Percentiles rank a stretch among this genome's conserved stretches.
Conservation (phyloP, 2,113 vertebrate genomes). For the Coryphaenoides rupestris region DNA sequence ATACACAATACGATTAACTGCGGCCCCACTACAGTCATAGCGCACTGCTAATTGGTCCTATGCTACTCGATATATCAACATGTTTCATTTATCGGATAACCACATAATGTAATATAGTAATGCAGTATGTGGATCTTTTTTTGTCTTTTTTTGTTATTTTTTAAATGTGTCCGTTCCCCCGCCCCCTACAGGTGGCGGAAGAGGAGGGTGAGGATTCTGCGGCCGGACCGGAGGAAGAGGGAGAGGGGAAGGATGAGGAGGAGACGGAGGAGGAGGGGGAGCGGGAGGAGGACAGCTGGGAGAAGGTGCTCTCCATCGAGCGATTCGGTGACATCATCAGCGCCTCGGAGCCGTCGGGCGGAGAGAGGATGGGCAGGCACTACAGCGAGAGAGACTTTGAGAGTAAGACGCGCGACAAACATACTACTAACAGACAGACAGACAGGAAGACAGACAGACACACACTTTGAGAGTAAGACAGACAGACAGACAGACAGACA, state of each 20-base stretch:
- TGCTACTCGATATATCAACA: no score
- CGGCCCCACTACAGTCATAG: no score
- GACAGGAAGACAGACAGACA: conserved; percentile 84
- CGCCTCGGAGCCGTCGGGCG: conserved; percentile 78
- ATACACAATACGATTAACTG: no score
- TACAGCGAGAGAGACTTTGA: conserved; percentile 97
- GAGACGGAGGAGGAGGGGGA: conserved; percentile 73
- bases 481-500: no score
- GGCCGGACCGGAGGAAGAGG: conserved; percentile 60
- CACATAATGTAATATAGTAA: no score
- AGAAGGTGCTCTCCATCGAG: conserved; percentile 88
- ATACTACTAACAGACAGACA: not conserved
- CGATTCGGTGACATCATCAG: conserved; percentile 91
- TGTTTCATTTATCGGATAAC: no score
- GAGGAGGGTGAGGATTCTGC: conserved; percentile 60
- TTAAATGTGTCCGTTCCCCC: not conserved
- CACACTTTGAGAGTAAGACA: conserved; percentile 95
- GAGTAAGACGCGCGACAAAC: conserved; percentile 76
- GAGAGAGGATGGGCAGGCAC: conserved; percentile 86
- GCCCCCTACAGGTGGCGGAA: conserved; percentile 57
- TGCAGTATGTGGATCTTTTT: no score
- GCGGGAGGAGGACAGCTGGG: conserved; percentile 84
- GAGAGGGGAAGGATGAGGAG: conserved; percentile 62
- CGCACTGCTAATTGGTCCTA: no score
- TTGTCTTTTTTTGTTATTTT: no score